Conservation (phyloP, 2,888 invertebrate genomes). For the Rhamphomyia laevipes region DNA sequence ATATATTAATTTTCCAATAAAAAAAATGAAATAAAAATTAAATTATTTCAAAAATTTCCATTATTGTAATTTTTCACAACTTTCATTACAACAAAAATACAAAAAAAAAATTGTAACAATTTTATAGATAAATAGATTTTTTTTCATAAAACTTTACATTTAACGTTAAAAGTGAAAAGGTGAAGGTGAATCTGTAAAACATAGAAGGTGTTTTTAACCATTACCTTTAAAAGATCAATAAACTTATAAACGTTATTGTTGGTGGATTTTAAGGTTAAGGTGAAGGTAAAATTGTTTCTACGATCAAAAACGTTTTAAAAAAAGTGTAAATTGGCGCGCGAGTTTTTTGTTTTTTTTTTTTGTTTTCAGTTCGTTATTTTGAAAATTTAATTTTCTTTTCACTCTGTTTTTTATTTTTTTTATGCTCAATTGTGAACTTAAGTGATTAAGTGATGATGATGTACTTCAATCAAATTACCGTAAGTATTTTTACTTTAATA, state of each 20-base stretch:
- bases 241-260: too few relatives aligned
- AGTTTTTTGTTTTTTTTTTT: not conserved
- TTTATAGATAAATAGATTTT: not conserved
- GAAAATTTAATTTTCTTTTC: too few relatives aligned
- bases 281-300: not conserved
- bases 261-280: not conserved
- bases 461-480: too few relatives aligned
- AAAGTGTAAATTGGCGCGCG: not conserved
- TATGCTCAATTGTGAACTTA: too few relatives aligned
- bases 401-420: too few relatives aligned
- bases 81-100: not conserved
- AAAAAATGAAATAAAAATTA: not conserved
- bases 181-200: not conserved
- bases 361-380: not conserved
- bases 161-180: not conserved
- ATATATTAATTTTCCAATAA: not conserved
- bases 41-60: too few relatives aligned
- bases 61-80: too few relatives aligned
- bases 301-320: not conserved
- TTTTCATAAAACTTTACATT: not conserved
- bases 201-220: too few relatives aligned
- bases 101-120: not conserved
- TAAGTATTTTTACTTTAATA: too few relatives aligned
- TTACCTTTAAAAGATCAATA: too few relatives aligned
- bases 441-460: too few relatives aligned